Conservation (phyloP, 2,797 vertebrate species). For the Molossus molossus region DNA sequence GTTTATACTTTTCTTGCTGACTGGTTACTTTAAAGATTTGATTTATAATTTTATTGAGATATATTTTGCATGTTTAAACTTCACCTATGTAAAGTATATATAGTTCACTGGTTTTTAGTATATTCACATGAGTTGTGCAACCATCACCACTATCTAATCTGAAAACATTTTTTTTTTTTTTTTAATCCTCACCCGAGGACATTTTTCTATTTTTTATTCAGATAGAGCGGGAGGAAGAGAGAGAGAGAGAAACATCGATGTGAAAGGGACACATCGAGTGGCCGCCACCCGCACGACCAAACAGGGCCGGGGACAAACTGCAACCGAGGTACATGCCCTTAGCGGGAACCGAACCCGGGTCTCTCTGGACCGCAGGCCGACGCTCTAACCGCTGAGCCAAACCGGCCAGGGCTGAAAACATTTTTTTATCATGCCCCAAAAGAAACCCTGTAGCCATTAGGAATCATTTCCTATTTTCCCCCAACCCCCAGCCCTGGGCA, state of each 20-base stretch:
- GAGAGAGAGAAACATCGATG: too few relatives aligned
- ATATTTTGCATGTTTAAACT: conserved; percentile 28
- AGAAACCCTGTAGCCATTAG: not conserved
- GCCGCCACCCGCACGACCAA: too few relatives aligned
- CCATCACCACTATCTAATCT: not conserved
- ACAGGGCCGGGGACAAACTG: too few relatives aligned
- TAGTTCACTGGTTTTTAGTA: conserved; percentile 12
- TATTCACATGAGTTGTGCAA: not conserved
- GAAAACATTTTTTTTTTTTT: conserved; percentile 50
- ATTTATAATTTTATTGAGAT: not conserved
- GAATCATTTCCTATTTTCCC: not conserved
- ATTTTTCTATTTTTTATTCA: too few relatives aligned
- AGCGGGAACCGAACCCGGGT: too few relatives aligned
- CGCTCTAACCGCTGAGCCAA: too few relatives aligned
- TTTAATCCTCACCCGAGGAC: too few relatives aligned
- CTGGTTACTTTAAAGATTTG: not conserved
- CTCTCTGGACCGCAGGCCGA: too few relatives aligned
- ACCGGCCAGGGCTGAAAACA: too few relatives aligned
- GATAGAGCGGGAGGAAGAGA: too few relatives aligned
- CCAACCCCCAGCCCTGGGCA: not conserved
- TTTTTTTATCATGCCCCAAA: not conserved
- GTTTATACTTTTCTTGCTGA: not conserved
- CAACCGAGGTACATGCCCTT: too few relatives aligned
- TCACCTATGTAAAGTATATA: not conserved
- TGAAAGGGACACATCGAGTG: too few relatives aligned